phyloP scores from a whole-genome alignment of 1,140 invertebrate species.

The Eriosoma lanigerum region DNA sequence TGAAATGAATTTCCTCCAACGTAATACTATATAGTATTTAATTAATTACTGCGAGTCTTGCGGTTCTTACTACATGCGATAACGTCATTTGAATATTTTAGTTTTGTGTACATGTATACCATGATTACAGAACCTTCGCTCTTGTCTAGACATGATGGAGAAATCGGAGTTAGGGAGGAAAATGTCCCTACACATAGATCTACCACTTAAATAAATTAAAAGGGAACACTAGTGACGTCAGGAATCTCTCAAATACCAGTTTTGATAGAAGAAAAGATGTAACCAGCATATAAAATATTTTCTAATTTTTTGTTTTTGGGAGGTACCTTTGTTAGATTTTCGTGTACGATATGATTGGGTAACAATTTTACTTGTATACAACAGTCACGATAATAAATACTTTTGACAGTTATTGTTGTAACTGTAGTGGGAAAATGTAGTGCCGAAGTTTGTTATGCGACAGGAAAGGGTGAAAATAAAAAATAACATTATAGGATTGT shows the following conservation, averaged over 20 bases:
- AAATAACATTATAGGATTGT: background rate
- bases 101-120: background rate
- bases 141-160: background rate
- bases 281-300: too few species aligned
- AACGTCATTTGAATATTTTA: constrained; percentile 22
- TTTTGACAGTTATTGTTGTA: constrained; percentile 49
- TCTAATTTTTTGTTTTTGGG: background rate
- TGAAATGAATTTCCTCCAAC: too few species aligned
- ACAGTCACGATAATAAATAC: background rate
- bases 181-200: background rate
- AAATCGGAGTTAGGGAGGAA: background rate
- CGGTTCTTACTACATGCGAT: background rate
- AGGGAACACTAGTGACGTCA: background rate
- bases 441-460: constrained; percentile 23
- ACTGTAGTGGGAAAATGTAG: background rate
- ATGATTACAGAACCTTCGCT: background rate
- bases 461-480: background rate
- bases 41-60: constrained; percentile 29
- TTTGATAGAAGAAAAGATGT: too few species aligned
- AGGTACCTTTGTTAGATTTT: background rate
- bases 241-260: background rate
- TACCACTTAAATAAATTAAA: constrained; percentile 34
- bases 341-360: background rate
- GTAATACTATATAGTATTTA: background rate
- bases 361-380: constrained; percentile 25